Evolutionary conservation across 2,113 vertebrate genomes (phyloP).

Genomic region (Petrocephalus microphthalmus): DNA sequence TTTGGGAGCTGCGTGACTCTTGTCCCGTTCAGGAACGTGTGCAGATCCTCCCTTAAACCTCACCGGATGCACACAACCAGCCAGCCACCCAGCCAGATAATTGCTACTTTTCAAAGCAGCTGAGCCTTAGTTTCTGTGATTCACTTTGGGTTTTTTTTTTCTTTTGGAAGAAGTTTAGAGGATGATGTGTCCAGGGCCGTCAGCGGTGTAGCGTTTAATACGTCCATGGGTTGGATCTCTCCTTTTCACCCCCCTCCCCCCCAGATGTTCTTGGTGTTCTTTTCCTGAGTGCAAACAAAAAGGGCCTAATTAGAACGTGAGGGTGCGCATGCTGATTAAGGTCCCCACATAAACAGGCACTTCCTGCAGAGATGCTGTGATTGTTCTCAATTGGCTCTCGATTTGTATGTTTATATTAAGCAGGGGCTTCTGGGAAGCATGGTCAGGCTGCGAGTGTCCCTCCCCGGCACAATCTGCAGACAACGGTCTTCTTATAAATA

Average conservation of each 20-base stretch:
- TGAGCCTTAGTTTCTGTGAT: constrained; percentile 11
- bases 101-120: constrained; percentile 21
- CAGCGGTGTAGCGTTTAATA: not conserved
- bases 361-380: constrained; percentile 28
- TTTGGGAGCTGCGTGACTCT: constrained; percentile 8
- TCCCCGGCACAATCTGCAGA: not conserved
- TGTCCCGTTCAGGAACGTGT: constrained; percentile 37
- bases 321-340: constrained; percentile 19
- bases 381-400: constrained; percentile 26
- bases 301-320: constrained; percentile 22
- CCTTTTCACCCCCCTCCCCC: not conserved
- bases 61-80: constrained; percentile 13
- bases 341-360: constrained; percentile 20
- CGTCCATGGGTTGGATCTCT: not conserved
- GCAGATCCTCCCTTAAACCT: constrained; percentile 11
- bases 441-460: not conserved
- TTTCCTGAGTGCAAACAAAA: constrained; percentile 4
- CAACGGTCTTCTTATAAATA: constrained; percentile 18
- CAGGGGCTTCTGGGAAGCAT: constrained; percentile 12
- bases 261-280: not conserved
- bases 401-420: constrained; percentile 27
- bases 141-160: not conserved
- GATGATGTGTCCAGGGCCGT: not conserved
- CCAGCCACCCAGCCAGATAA: not conserved
- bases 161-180: not conserved